Percentiles rank a stretch among this genome's conserved stretches.
Conservation (phyloP, 2,113 vertebrate genomes). For the Oxygymnocypris stewartii region DNA sequence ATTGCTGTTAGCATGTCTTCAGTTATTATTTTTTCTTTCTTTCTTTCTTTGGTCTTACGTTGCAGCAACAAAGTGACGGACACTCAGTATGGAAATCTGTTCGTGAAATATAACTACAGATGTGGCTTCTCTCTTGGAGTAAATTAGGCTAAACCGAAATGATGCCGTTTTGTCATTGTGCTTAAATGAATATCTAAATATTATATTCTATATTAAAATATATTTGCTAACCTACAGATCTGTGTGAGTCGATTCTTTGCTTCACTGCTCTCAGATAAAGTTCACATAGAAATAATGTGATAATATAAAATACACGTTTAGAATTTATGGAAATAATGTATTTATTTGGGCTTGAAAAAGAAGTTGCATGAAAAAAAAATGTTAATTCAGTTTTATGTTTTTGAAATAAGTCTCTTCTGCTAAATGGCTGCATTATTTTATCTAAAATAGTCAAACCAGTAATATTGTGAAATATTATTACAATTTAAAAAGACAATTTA, state of each 20-base stretch:
- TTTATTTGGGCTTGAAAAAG: no score
- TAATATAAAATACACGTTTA: neutral
- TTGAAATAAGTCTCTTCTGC: no score
- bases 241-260: neutral
- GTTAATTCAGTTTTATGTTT: no score
- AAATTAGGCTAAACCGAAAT: slow-evolving; percentile 74
- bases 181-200: slow-evolving; percentile 79
- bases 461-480: no score
- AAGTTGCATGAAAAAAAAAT: no score
- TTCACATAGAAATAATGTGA: neutral
- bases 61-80: slow-evolving; percentile 54
- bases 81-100: slow-evolving; percentile 53
- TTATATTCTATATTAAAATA: slow-evolving; percentile 81
- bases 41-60: slow-evolving; percentile 56
- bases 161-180: slow-evolving; percentile 79
- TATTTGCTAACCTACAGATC: slow-evolving; percentile 77
- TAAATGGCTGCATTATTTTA: no score
- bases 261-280: neutral
- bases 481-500: no score
- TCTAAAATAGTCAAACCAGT: no score
- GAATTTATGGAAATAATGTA: no score
- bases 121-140: slow-evolving; percentile 75
- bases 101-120: slow-evolving; percentile 53
- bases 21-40: slow-evolving; percentile 27
- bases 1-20: slow-evolving; percentile 28